These are phyloP conservation scores for Clanis bilineata DNA, from an alignment of 2,888 invertebrate genomes.

Conservation along the genomic window DNA sequence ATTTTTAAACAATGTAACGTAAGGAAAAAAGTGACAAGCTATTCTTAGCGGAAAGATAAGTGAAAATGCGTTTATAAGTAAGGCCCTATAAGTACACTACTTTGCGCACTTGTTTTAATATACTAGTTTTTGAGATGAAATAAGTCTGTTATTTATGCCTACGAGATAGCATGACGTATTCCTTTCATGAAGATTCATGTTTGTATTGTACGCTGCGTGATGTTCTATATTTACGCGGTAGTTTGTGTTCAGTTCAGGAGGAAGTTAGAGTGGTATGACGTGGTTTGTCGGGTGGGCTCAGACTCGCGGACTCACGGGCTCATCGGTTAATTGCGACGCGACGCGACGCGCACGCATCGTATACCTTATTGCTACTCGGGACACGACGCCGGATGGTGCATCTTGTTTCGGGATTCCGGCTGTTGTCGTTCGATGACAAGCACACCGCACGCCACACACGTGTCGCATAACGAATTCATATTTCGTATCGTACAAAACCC, in stretches of 20 bases:
- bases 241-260: slow-evolving; percentile 68
- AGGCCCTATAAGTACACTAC: too few species aligned
- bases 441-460: too few species aligned
- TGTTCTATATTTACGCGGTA: slow-evolving; percentile 77
- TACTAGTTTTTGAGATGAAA: neutral
- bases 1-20: too few species aligned
- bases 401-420: slow-evolving; percentile 37
- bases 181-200: slow-evolving; percentile 64
- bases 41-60: too few species aligned
- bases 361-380: slow-evolving; percentile 46
- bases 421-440: slow-evolving; percentile 18
- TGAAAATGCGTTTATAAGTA: too few species aligned
- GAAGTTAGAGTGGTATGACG: slow-evolving; percentile 67
- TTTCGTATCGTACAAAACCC: neutral
- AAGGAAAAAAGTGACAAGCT: too few species aligned
- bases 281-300: slow-evolving; percentile 37
- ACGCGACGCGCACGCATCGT: slow-evolving; percentile 29
- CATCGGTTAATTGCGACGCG: slow-evolving; percentile 22
- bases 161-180: slow-evolving; percentile 33
- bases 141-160: neutral
- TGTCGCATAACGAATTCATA: neutral
- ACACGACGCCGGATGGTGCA: slow-evolving; percentile 47
- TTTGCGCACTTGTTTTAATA: too few species aligned
- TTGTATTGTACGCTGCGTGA: slow-evolving; percentile 68
- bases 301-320: neutral